A percentile compares a stretch with the other conserved stretches of the same genome.
These are phyloP conservation scores for Coleophora flavipennella DNA, from an alignment of 2,888 invertebrate genomes.

Conservation along the genomic window DNA sequence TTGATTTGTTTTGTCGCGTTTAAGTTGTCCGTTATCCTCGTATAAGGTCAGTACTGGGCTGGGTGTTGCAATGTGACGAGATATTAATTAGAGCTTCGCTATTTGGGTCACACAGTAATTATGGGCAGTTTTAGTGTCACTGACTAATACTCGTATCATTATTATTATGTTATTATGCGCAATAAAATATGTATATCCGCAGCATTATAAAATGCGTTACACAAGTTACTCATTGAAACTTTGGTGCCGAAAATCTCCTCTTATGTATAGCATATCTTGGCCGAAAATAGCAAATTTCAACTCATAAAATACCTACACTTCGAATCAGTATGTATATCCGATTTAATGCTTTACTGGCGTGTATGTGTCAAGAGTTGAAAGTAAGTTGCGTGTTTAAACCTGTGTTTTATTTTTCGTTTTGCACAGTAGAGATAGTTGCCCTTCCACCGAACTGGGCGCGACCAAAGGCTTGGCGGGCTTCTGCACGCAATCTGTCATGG, in stretches of 20 bases:
- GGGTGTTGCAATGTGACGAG: conserved; percentile 26
- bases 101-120: conserved; percentile 57
- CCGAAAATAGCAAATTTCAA: no score
- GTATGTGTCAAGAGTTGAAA: no score
- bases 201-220: neutral
- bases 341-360: no score
- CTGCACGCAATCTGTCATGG: conserved; percentile 33
- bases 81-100: conserved; percentile 40
- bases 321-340: no score
- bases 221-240: no score
- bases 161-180: neutral
- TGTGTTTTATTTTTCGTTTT: neutral
- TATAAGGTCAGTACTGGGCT: conserved; percentile 5
- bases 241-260: no score
- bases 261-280: no score
- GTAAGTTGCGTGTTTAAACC: neutral
- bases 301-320: no score
- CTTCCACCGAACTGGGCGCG: conserved; percentile 28
- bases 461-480: conserved; percentile 34
- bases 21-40: neutral
- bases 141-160: conserved; percentile 30
- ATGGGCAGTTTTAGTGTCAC: conserved; percentile 43
- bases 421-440: conserved; percentile 19
- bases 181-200: neutral
- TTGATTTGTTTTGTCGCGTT: no score